Conservation (phyloP, 2,888 invertebrate species). For the Stenolophus ochropezus region DNA sequence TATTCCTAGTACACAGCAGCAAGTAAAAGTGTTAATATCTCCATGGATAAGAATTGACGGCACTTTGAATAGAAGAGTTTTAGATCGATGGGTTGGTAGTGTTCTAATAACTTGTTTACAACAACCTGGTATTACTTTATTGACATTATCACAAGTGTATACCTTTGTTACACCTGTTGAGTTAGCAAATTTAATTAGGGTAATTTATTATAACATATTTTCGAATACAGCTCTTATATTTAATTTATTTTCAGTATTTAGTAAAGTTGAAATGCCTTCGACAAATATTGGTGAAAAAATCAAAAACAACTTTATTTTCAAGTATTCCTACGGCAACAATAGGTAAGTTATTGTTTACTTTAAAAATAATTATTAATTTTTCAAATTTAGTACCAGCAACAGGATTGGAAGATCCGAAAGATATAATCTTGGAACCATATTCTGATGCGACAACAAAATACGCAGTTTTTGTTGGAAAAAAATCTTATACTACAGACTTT, state of each 20-base stretch:
- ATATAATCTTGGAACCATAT: conserved; percentile 74
- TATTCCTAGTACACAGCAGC: conserved; percentile 59
- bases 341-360: conserved; percentile 70
- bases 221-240: conserved; percentile 26
- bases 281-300: conserved; percentile 70
- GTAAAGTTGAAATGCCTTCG: conserved; percentile 76
- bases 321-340: conserved; percentile 69
- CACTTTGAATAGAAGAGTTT: conserved; percentile 79
- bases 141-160: conserved; percentile 77
- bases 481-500: conserved; percentile 63
- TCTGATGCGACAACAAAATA: conserved; percentile 75
- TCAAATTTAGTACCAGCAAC: conserved; percentile 69
- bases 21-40: conserved; percentile 70
- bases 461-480: conserved; percentile 77
- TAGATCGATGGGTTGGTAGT: conserved; percentile 82
- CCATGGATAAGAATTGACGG: conserved; percentile 88
- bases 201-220: conserved; percentile 66
- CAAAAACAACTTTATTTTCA: conserved; percentile 73
- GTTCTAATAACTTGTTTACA: conserved; percentile 80
- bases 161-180: conserved; percentile 81
- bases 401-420: conserved; percentile 74
- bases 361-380: neutral
- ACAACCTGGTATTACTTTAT: conserved; percentile 77
- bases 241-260: conserved; percentile 73
- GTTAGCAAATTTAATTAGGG: conserved; percentile 78